These are phyloP conservation scores for Hiodon tergisus DNA, from an alignment of 2,113 vertebrate species.

Conservation along the genomic window DNA sequence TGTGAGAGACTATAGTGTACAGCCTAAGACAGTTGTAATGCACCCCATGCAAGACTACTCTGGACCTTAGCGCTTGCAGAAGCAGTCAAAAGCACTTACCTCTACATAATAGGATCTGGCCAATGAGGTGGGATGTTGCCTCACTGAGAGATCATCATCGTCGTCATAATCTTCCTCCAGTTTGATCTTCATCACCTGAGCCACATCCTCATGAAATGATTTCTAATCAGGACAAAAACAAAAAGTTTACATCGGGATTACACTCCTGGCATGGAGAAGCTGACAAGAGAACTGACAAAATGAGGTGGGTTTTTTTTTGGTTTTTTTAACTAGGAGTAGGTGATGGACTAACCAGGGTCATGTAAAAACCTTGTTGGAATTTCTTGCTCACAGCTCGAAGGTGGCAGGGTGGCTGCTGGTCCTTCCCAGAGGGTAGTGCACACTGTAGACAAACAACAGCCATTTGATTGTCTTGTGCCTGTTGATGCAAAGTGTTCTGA, in stretches of 20 bases:
- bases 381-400: slow-evolving; percentile 64
- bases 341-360: slow-evolving; percentile 67
- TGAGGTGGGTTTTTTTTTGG: not conserved
- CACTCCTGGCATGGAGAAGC: not conserved
- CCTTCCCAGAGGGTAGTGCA: slow-evolving; percentile 5
- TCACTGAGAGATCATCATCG: slow-evolving; percentile 32
- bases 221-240: slow-evolving; percentile 44
- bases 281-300: not conserved
- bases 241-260: not conserved
- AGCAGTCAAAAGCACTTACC: slow-evolving; percentile 38
- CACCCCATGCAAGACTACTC: no score
- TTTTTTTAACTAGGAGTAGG: not conserved
- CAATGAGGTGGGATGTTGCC: slow-evolving; percentile 41
- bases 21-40: no score
- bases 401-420: slow-evolving; percentile 60
- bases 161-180: slow-evolving; percentile 47
- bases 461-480: no score
- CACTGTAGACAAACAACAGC: no score
- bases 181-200: slow-evolving; percentile 49
- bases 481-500: no score
- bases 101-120: slow-evolving; percentile 54
- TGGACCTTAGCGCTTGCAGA: not conserved
- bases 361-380: slow-evolving; percentile 64
- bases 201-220: slow-evolving; percentile 58
- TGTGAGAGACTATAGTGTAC: no score